Percentiles rank a stretch among this genome's conserved stretches.
phyloP scores from a whole-genome alignment of 2,113 vertebrate genomes.

The Terrapene triunguis region DNA sequence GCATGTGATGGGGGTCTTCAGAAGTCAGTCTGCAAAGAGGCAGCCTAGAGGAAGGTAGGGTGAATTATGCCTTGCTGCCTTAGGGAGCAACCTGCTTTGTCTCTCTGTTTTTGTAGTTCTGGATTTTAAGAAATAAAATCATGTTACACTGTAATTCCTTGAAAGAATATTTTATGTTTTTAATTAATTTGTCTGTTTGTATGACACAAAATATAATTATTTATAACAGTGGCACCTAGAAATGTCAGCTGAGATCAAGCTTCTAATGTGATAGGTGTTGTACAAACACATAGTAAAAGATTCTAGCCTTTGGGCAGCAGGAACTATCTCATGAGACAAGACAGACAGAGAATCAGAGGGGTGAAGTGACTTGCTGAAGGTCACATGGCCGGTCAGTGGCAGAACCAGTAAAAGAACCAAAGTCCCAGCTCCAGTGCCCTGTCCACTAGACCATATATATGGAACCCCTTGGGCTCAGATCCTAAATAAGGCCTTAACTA shows the following conservation, averaged over 20 bases:
- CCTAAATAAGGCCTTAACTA: background rate
- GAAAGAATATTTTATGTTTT: no score
- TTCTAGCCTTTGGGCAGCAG: background rate
- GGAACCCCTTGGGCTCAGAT: background rate
- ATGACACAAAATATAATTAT: no score
- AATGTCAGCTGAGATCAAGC: background rate
- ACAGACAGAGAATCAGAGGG: background rate
- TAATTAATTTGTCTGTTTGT: no score
- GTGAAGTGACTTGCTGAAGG: background rate
- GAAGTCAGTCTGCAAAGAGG: no score
- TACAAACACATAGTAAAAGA: background rate
- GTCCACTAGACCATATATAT: fast-evolving
- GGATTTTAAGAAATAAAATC: no score
- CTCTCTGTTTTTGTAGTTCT: no score
- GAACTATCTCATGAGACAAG: background rate
- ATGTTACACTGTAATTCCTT: no score
- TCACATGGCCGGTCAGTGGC: background rate
- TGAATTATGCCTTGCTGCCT: no score
- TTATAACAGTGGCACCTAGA: background rate
- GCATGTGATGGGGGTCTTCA: no score
- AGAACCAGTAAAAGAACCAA: background rate
- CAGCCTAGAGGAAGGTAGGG: no score
- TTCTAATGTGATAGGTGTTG: background rate
- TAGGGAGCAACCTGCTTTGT: no score
- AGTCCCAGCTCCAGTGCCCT: background rate